These are phyloP conservation scores for Halisarca cf. caerulea DNA, from an alignment of 37 sponge, comb jelly and placozoan genomes.

Conservation along the genomic window DNA sequence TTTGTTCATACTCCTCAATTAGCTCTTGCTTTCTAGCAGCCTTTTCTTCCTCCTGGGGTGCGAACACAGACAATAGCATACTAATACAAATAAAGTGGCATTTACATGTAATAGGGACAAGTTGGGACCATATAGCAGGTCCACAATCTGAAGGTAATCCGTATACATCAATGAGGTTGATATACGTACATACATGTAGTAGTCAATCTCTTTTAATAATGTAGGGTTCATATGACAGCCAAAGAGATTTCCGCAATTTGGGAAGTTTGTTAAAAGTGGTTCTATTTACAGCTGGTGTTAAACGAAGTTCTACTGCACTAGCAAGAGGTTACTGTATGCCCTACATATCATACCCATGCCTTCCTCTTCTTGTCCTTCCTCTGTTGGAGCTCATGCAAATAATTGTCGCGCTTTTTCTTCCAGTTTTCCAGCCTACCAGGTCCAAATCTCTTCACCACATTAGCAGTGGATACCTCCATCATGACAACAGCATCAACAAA, in stretches of 20 bases:
- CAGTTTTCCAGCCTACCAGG: conserved; percentile 72
- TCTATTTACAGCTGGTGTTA: neutral
- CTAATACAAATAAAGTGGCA: neutral
- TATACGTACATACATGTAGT: too few relatives aligned
- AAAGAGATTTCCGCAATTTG: neutral
- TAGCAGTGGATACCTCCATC: conserved; percentile 52
- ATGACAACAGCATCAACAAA: conserved; percentile 86
- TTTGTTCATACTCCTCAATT: conserved; percentile 61
- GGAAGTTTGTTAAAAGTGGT: neutral
- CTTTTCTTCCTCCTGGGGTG: conserved; percentile 73
- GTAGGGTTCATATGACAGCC: too few relatives aligned
- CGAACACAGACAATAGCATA: neutral
- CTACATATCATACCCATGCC: conserved; percentile 66
- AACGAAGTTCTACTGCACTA: neutral
- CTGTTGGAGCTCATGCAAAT: conserved; percentile 36
- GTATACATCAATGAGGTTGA: too few relatives aligned
- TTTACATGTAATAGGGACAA: neutral
- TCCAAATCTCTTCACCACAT: conserved; percentile 70
- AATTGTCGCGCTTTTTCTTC: conserved; percentile 72
- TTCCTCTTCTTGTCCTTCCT: conserved; percentile 43
- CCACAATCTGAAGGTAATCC: too few relatives aligned
- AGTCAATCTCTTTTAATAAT: too few relatives aligned
- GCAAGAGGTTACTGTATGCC: neutral
- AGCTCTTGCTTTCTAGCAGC: conserved; percentile 49
- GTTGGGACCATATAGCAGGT: too few relatives aligned